Conservation (phyloP, 2,888 invertebrate species). For the Stenodera caucasica region DNA sequence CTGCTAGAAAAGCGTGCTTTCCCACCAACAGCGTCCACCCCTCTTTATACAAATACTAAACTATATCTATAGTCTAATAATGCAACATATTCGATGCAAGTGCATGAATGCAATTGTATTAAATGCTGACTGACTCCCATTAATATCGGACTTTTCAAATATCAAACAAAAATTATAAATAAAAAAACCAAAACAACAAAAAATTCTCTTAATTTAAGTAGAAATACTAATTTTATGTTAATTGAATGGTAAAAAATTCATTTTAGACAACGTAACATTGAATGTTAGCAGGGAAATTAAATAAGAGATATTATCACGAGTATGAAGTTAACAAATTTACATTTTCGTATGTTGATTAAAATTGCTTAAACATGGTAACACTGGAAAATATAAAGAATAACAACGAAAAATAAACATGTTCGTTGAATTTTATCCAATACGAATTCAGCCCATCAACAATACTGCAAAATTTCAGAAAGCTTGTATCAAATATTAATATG, state of each 20-base stretch:
- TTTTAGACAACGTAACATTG: neutral
- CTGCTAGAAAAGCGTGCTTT: constrained; percentile 13
- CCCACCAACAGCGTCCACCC: neutral
- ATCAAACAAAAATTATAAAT: neutral
- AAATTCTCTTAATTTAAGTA: neutral
- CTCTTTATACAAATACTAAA: neutral
- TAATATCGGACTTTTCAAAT: neutral
- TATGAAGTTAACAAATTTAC: neutral
- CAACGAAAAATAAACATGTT: no score
- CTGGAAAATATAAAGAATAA: neutral
- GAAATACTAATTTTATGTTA: neutral
- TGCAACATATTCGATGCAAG: neutral
- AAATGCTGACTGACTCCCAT: neutral
- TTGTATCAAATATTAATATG: no score
- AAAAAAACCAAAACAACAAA: neutral
- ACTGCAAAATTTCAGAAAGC: no score
- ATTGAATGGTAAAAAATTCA: neutral
- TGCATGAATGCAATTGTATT: constrained; percentile 1
- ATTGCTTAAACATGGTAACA: neutral
- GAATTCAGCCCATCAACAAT: no score
- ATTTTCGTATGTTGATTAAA: neutral
- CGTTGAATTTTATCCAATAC: no score
- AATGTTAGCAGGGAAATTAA: neutral
- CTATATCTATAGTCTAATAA: neutral
- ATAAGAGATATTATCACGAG: neutral